Conservation (phyloP, 30 jellyfish, hydroid and myxozoan genomes). For the Calvadosia cruxmelitensis region DNA sequence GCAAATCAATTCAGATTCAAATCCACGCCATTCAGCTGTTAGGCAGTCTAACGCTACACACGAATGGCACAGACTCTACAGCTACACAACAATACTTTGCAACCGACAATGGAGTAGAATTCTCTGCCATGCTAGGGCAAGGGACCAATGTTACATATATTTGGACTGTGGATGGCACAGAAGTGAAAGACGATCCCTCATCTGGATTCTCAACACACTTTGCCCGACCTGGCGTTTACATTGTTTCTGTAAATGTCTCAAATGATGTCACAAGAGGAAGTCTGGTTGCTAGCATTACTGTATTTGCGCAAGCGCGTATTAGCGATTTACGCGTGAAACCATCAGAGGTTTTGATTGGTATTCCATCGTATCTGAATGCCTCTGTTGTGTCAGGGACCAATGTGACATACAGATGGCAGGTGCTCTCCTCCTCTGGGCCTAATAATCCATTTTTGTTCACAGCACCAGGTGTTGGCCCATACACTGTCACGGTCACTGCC, state of each 20-base stretch:
- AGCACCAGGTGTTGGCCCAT: constrained; percentile 11
- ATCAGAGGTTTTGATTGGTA: not conserved
- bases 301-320: constrained; percentile 12
- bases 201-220: not conserved
- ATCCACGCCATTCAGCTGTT: not conserved
- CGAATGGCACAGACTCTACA: too few relatives aligned
- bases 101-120: not conserved
- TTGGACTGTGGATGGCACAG: constrained; percentile 24
- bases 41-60: not conserved
- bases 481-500: constrained; percentile 17
- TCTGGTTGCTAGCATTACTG: not conserved
- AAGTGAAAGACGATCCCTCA: not conserved
- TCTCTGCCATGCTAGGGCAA: not conserved
- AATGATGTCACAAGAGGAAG: constrained; percentile 4
- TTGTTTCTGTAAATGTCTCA: constrained; percentile 1
- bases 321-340: constrained; percentile 8
- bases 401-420: constrained; percentile 18
- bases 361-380: constrained; percentile 10
- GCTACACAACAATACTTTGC: not conserved
- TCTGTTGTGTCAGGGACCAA: constrained; percentile 20
- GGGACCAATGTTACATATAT: constrained; percentile 28
- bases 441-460: not conserved
- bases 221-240: constrained; percentile 18
- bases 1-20: too few relatives aligned
- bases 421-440: not conserved